A percentile compares a stretch with the other conserved stretches of the same genome.
phyloP scores from a whole-genome alignment of 2,888 invertebrate genomes.

The Pristionchus arcanus region DNA sequence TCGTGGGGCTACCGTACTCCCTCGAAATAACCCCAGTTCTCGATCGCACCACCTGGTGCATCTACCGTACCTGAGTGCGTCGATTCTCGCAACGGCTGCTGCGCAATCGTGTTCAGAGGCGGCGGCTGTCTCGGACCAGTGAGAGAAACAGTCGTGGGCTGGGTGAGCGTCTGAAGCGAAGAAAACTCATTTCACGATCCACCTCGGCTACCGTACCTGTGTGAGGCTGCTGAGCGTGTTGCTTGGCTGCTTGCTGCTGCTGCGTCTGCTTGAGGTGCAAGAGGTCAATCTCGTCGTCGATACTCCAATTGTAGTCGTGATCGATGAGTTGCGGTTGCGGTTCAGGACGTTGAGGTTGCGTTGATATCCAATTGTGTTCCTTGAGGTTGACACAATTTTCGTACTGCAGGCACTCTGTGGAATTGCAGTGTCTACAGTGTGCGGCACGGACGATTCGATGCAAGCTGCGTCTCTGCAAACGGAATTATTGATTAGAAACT shows the following conservation, averaged over 20 bases:
- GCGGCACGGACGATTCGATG: constrained; percentile 29
- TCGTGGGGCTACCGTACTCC: constrained; percentile 14
- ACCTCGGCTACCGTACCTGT: background rate
- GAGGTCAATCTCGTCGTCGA: background rate
- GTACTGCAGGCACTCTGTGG: constrained; percentile 53
- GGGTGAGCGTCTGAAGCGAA: constrained; percentile 26
- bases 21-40: background rate
- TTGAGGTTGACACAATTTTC: constrained; percentile 50
- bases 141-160: constrained; percentile 48
- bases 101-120: constrained; percentile 33
- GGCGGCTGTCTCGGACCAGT: constrained; percentile 25
- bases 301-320: constrained; percentile 5
- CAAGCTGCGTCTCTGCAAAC: constrained; percentile 26
- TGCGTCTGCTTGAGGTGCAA: constrained; percentile 1
- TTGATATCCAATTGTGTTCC: constrained; percentile 4
- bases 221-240: constrained; percentile 1
- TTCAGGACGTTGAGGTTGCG: background rate
- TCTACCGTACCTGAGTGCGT: constrained; percentile 47
- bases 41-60: too few species aligned
- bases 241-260: constrained; percentile 2
- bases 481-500: background rate
- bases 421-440: constrained; percentile 53
- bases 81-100: constrained; percentile 46
- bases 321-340: background rate
- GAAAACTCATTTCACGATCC: background rate